These are phyloP conservation scores for Chamaea fasciata DNA, from an alignment of 2,113 vertebrate species.

Conservation along the genomic window DNA sequence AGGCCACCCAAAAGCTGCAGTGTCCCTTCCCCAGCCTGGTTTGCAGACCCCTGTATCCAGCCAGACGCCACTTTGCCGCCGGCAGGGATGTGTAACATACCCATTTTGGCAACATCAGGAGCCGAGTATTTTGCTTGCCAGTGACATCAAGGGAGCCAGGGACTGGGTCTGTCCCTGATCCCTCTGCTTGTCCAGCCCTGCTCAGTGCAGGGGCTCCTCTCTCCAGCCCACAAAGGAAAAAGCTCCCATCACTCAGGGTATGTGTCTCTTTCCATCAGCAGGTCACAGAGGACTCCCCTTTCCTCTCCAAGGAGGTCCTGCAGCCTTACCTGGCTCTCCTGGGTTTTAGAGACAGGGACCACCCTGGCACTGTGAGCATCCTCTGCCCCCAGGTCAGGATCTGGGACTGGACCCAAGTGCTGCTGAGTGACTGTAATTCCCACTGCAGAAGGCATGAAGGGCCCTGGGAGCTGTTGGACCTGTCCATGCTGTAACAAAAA, in stretches of 20 bases:
- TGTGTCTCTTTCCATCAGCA: not conserved
- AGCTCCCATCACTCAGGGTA: not conserved
- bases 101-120: fast-evolving
- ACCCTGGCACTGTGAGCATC: not conserved
- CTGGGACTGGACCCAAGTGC: fast-evolving
- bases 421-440: not conserved
- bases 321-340: not conserved
- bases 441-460: fast-evolving
- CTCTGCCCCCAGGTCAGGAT: not conserved
- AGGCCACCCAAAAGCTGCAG: not conserved
- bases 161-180: fast-evolving
- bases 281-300: not conserved
- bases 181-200: not conserved
- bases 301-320: not conserved
- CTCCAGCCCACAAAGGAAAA: not conserved
- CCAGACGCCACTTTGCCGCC: not conserved
- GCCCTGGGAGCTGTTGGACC: not conserved
- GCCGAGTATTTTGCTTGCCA: fast-evolving
- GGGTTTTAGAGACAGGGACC: not conserved
- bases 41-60: not conserved
- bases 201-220: not conserved
- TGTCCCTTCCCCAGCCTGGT: not conserved
- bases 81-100: not conserved
- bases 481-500: not conserved
- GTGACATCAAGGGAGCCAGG: not conserved